Percentiles rank a stretch among this genome's conserved stretches.
Evolutionary conservation across 2,113 vertebrate genomes (phyloP).

Genomic region (Istiophorus platypterus): DNA sequence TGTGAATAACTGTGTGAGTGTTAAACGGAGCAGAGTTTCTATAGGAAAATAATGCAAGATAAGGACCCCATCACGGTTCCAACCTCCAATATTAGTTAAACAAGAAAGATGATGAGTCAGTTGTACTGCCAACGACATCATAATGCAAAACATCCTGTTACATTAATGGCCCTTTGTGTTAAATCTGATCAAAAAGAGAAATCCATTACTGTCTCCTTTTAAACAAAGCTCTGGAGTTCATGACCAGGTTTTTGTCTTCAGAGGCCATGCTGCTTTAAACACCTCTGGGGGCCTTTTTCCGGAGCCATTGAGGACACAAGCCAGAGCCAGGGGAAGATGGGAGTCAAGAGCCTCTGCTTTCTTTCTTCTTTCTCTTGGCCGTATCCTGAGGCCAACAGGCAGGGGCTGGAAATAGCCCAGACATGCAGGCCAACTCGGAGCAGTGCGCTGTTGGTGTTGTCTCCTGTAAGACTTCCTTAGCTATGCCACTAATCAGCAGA

Average conservation of each 20-base stretch:
- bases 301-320: constrained; percentile 45
- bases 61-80: neutral
- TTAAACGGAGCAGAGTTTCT: neutral
- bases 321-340: constrained; percentile 26
- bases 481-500: constrained; percentile 62
- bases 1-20: neutral
- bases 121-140: constrained; percentile 17
- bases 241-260: constrained; percentile 45
- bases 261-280: constrained; percentile 43
- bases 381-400: constrained; percentile 62
- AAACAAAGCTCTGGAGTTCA: constrained; percentile 63
- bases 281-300: constrained; percentile 54
- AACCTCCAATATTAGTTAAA: neutral
- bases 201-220: constrained; percentile 51
- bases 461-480: constrained; percentile 65
- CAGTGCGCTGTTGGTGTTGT: constrained; percentile 39
- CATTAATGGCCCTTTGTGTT: constrained; percentile 59
- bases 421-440: constrained; percentile 57
- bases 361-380: constrained; percentile 46
- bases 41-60: neutral
- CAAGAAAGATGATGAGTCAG: constrained; percentile 43
- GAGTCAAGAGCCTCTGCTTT: constrained; percentile 59
- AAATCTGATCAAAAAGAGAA: constrained; percentile 53
- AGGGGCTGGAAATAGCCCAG: constrained; percentile 75
- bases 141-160: constrained; percentile 40